Percentiles rank a stretch among this genome's conserved stretches.
Evolutionary conservation across 2,113 vertebrate genomes (phyloP).

Genomic region (Muscicapa adusta): DNA sequence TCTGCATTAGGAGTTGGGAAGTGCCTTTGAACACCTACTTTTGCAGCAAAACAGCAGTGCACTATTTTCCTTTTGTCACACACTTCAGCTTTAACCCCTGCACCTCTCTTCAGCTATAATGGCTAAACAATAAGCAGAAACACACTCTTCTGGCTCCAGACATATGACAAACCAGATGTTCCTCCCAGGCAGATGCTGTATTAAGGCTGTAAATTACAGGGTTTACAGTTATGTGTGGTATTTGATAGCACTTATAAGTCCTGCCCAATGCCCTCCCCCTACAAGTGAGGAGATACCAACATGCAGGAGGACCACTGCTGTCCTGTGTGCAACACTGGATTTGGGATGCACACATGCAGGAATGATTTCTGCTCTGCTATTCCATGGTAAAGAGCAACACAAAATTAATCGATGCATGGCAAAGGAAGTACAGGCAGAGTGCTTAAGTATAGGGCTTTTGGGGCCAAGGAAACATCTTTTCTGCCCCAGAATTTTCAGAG

Average conservation of each 20-base stretch:
- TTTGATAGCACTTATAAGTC: neutral
- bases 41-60: neutral
- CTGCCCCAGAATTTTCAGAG: neutral
- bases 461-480: neutral
- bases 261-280: neutral
- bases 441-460: neutral
- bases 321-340: neutral
- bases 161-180: conserved; percentile 24
- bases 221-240: neutral
- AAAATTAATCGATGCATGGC: neutral
- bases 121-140: conserved; percentile 6
- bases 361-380: neutral
- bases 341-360: neutral
- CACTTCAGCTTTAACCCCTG: conserved; percentile 37
- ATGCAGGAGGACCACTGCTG: neutral
- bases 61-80: neutral
- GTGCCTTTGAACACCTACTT: neutral
- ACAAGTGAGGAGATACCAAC: neutral
- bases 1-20: neutral
- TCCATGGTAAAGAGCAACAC: neutral
- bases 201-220: neutral
- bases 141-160: neutral
- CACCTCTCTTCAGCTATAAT: neutral
- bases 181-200: neutral
- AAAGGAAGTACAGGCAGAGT: neutral